phyloP scores from a whole-genome alignment of 2,888 invertebrate genomes.

The Boloria selene region DNA sequence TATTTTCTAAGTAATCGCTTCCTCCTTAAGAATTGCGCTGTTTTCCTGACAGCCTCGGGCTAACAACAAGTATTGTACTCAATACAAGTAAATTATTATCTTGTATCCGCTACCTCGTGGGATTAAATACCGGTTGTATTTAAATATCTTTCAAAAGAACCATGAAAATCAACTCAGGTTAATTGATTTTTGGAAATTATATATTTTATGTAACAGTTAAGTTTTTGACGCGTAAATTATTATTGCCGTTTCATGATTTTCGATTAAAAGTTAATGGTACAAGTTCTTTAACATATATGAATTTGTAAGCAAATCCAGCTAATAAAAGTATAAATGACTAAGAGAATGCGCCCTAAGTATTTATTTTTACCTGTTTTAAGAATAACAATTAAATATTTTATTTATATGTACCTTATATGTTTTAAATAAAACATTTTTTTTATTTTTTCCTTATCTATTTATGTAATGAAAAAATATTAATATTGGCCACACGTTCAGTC shows the following conservation, averaged over 20 bases:
- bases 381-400: background rate
- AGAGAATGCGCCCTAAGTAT: background rate
- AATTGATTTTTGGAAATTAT: slow-evolving; percentile 6
- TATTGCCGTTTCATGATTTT: slow-evolving; percentile 10
- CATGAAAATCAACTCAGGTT: slow-evolving; percentile 3
- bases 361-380: background rate
- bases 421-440: no score
- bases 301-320: slow-evolving; percentile 7
- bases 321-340: slow-evolving; percentile 5
- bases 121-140: slow-evolving; percentile 7
- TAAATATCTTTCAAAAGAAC: slow-evolving; percentile 17
- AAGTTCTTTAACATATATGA: slow-evolving; percentile 7
- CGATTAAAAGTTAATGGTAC: slow-evolving; percentile 23
- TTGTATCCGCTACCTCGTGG: slow-evolving; percentile 16
- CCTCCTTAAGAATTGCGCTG: slow-evolving; percentile 47
- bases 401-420: no score
- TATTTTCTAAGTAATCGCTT: slow-evolving; percentile 49
- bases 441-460: no score
- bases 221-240: slow-evolving; percentile 2
- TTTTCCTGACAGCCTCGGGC: slow-evolving; percentile 54
- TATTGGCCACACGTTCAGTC: background rate
- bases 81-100: slow-evolving; percentile 43
- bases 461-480: no score
- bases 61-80: slow-evolving; percentile 35
- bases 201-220: slow-evolving; percentile 10